A percentile compares a stretch with the other conserved stretches of the same genome.
phyloP scores from a whole-genome alignment of 2,113 vertebrate genomes.

The Zapornia atra region DNA sequence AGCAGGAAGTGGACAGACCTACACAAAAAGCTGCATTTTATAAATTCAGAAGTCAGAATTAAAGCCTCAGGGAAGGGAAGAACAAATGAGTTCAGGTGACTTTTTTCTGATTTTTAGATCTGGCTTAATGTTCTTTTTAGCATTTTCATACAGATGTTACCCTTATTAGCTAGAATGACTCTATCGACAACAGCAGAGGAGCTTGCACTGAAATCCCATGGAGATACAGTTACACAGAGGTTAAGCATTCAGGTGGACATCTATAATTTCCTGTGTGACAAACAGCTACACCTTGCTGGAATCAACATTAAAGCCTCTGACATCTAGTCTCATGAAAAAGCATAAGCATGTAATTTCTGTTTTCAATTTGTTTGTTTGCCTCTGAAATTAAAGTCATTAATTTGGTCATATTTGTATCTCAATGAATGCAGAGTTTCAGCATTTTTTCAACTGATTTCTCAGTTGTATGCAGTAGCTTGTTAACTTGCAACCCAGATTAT shows the following conservation, averaged over 20 bases:
- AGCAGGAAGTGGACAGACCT: not conserved
- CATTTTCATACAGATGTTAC: not conserved
- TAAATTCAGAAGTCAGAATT: not conserved
- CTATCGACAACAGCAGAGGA: accelerated
- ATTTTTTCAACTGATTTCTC: not conserved
- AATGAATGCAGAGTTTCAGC: not conserved
- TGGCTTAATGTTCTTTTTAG: not conserved
- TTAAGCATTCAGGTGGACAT: not conserved
- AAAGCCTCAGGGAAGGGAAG: not conserved
- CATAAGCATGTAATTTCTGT: accelerated
- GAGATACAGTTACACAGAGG: not conserved
- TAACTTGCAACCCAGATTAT: not conserved
- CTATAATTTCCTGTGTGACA: not conserved
- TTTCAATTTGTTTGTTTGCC: not conserved
- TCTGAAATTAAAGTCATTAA: not conserved
- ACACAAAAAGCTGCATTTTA: not conserved
- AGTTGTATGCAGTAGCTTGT: not conserved
- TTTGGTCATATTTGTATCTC: not conserved
- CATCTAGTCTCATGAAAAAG: not conserved
- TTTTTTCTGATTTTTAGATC: not conserved
- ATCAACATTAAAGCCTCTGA: not conserved
- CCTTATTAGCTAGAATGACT: not conserved
- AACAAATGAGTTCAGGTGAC: not conserved
- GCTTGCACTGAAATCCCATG: accelerated
- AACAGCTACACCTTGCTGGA: not conserved